These are phyloP conservation scores for Leucosticte australis DNA, from an alignment of 2,113 vertebrate genomes.

Conservation along the genomic window DNA sequence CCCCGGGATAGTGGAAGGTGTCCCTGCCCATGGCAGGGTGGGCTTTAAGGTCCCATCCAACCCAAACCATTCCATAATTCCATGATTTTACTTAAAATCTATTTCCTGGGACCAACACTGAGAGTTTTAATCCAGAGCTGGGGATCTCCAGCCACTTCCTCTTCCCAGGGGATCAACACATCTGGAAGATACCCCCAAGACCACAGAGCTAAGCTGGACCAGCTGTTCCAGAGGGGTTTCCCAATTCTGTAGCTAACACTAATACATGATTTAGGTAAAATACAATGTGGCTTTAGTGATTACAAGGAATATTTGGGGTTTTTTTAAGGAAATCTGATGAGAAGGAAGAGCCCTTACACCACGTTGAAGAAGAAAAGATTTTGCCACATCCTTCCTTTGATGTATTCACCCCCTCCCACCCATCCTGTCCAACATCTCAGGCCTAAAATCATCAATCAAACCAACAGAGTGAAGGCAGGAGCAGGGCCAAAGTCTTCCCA, in stretches of 20 bases:
- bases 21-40: not conserved
- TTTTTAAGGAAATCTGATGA: not conserved
- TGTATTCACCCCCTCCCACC: not conserved
- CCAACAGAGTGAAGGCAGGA: not conserved
- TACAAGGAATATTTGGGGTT: not conserved
- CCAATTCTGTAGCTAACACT: not conserved
- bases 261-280: not conserved
- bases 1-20: accelerated
- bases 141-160: not conserved
- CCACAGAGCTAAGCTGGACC: not conserved
- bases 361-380: not conserved
- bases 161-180: not conserved
- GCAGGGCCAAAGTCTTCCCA: not conserved
- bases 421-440: not conserved
- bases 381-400: not conserved
- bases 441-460: not conserved
- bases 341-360: not conserved
- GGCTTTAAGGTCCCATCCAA: not conserved
- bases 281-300: accelerated
- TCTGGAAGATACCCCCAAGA: not conserved
- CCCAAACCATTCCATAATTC: not conserved
- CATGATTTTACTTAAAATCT: not conserved
- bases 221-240: not conserved
- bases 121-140: not conserved
- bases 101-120: not conserved